Conservation (phyloP, 2,888 invertebrate genomes). For the Lissonota sp. region DNA sequence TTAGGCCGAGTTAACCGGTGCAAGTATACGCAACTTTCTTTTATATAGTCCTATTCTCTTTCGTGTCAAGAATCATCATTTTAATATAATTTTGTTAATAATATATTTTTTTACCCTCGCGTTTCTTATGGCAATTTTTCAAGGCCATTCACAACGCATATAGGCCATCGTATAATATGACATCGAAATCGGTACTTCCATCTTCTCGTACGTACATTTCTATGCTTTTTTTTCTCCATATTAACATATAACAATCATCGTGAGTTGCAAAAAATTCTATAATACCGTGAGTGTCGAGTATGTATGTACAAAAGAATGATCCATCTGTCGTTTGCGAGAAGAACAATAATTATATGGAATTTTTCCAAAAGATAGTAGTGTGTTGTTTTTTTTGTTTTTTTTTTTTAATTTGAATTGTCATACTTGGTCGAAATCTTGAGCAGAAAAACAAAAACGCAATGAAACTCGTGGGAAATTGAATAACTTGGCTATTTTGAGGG, state of each 20-base stretch:
- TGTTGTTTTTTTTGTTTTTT: no score
- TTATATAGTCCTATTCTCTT: constrained; percentile 34
- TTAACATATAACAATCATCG: constrained; percentile 7
- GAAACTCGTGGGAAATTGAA: no score
- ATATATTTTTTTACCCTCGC: constrained; percentile 41
- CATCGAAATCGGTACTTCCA: constrained; percentile 46
- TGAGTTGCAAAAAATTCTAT: constrained; percentile 23
- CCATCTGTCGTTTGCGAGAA: neutral
- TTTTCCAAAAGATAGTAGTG: neutral
- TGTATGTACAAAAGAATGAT: neutral
- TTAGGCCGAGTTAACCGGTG: constrained; percentile 65
- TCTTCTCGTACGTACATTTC: constrained; percentile 30
- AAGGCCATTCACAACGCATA: constrained; percentile 31
- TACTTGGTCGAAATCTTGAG: no score
- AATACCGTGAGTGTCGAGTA: neutral
- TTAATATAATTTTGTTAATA: constrained; percentile 11
- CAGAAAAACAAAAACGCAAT: no score
- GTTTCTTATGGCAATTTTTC: constrained; percentile 30
- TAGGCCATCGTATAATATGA: constrained; percentile 60
- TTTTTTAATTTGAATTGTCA: no score
- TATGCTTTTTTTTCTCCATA: neutral
- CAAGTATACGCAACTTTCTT: constrained; percentile 63
- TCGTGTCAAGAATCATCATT: constrained; percentile 31
- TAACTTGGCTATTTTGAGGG: no score
- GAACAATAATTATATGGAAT: neutral